Percentiles rank a stretch among this genome's conserved stretches.
Conservation (phyloP, 1,140 invertebrate genomes). For the Melitaea cinxia region DNA sequence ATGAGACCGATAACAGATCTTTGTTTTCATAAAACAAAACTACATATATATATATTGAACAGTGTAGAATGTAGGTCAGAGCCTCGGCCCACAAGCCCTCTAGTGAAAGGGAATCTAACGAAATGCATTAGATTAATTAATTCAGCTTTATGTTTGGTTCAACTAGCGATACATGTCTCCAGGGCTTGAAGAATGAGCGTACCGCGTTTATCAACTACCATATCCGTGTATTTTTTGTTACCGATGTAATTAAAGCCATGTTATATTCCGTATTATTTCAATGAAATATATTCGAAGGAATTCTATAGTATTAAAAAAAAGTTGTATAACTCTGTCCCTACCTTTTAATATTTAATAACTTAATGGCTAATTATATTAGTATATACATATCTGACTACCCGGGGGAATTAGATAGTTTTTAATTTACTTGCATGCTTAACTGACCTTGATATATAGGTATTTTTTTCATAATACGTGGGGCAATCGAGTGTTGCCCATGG, state of each 20-base stretch:
- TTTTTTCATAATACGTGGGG: too few relatives aligned
- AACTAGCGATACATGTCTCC: constrained; percentile 32
- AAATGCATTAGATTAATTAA: constrained; percentile 45
- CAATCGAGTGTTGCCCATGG: too few relatives aligned
- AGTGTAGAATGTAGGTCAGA: constrained; percentile 57
- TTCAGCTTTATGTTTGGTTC: constrained; percentile 30
- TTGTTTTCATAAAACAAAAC: constrained; percentile 42
- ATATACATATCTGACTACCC: background rate
- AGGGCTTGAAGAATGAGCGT: constrained; percentile 28
- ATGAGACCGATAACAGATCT: constrained; percentile 34
- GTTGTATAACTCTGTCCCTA: background rate
- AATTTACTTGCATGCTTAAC: too few relatives aligned
- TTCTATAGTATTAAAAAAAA: background rate
- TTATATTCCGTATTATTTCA: background rate
- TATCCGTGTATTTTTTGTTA: constrained; percentile 4
- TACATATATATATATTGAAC: constrained; percentile 42
- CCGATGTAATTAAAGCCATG: background rate
- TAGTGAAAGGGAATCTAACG: constrained; percentile 34
- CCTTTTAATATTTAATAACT: background rate
- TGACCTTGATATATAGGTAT: too few relatives aligned
- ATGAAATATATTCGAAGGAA: background rate
- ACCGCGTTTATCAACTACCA: constrained; percentile 33
- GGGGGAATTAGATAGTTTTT: too few relatives aligned
- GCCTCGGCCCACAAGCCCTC: constrained; percentile 30
- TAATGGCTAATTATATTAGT: too few relatives aligned